These are phyloP conservation scores for Tonatia bakeri DNA, from an alignment of 2,113 vertebrate species.

Conservation along the genomic window DNA sequence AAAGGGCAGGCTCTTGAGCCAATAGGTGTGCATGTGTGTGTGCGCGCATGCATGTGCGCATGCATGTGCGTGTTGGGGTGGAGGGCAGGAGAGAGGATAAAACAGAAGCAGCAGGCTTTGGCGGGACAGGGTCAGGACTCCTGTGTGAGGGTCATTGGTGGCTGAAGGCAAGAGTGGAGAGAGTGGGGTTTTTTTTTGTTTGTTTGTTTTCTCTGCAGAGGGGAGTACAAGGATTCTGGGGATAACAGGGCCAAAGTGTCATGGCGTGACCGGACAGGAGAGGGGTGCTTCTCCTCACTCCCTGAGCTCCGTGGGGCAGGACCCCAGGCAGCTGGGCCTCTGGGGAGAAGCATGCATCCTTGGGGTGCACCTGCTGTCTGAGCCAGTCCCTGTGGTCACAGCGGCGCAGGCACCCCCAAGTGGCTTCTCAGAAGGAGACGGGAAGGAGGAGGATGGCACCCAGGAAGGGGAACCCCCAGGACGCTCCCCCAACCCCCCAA, in stretches of 20 bases:
- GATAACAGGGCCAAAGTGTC: not conserved
- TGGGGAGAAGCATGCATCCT: accelerated
- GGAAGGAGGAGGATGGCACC: not conserved
- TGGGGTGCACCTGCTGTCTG: too few relatives aligned
- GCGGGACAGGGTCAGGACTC: not conserved
- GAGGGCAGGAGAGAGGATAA: accelerated
- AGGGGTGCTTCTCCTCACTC: not conserved
- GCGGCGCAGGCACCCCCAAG: conserved; percentile 27
- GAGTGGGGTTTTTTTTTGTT: too few relatives aligned
- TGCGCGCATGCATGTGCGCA: not conserved
- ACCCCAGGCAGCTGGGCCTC: not conserved
- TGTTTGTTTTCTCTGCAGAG: too few relatives aligned
- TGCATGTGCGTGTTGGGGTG: not conserved
- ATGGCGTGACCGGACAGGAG: not conserved
- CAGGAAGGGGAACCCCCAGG: not conserved
- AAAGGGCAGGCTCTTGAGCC: not conserved
- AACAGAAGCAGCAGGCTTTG: too few relatives aligned
- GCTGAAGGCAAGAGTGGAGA: not conserved
- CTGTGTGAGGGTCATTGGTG: not conserved
- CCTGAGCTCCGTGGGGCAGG: accelerated
- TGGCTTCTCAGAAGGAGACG: not conserved
- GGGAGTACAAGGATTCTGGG: not conserved
- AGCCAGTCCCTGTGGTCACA: not conserved
- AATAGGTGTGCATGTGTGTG: too few relatives aligned
- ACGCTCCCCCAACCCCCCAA: too few relatives aligned